A percentile compares a stretch with the other conserved stretches of the same genome.
Conservation (phyloP, 2,113 vertebrate species). For the Scopus umbretta region DNA sequence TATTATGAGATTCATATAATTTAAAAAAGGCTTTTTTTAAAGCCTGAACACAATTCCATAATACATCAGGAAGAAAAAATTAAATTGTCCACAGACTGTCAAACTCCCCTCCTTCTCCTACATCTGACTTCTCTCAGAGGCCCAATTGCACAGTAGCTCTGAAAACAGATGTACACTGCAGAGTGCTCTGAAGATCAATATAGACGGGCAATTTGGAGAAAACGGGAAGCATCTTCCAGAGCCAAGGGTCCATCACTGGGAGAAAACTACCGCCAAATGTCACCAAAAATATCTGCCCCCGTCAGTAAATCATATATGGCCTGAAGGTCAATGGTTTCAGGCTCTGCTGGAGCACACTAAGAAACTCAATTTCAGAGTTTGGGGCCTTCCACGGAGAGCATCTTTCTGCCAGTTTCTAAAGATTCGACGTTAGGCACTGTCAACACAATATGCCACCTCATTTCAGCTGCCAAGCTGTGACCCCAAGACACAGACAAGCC, state of each 20-base stretch:
- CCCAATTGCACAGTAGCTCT: neutral
- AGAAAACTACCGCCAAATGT: neutral
- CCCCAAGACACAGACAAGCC: neutral
- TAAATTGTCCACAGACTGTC: neutral
- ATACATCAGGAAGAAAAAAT: neutral
- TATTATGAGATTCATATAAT: neutral
- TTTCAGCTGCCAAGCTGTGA: constrained; percentile 2
- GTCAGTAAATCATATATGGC: neutral
- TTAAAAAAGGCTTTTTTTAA: neutral
- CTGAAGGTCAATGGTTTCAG: constrained; percentile 30
- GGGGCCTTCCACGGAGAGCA: neutral
- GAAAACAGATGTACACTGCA: neutral
- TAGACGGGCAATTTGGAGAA: neutral
- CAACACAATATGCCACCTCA: constrained; percentile 21
- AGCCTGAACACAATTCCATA: neutral
- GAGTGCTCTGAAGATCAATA: neutral
- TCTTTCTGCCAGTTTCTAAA: constrained; percentile 1
- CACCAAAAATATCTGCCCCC: neutral
- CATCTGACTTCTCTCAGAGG: constrained; percentile 1
- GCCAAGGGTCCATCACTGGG: neutral
- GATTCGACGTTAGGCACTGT: neutral
- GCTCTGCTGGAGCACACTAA: constrained; percentile 10
- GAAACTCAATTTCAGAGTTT: neutral
- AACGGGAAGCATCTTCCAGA: neutral
- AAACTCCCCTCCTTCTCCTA: neutral